These are phyloP conservation scores for Botia almorhae DNA, from an alignment of 2,797 vertebrate genomes.

Conservation along the genomic window DNA sequence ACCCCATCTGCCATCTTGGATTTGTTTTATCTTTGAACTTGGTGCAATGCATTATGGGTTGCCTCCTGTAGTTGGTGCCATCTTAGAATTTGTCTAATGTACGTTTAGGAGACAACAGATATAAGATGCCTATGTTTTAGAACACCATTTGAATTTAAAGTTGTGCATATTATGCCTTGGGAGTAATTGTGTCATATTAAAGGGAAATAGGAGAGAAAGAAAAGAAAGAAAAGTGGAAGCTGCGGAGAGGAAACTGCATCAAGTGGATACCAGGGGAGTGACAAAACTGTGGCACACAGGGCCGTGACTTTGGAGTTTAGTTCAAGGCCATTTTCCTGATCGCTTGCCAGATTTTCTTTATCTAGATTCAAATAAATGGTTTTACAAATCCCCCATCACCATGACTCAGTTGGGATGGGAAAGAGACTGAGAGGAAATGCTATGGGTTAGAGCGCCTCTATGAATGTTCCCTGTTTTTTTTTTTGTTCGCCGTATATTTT, in stretches of 20 bases:
- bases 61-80: background rate
- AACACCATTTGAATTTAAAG: background rate
- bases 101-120: too few species aligned
- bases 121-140: background rate
- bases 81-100: background rate
- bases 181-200: background rate
- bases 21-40: background rate
- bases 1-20: too few species aligned
- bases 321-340: slow-evolving; percentile 74
- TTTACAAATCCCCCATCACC: slow-evolving; percentile 70
- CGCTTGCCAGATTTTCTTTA: slow-evolving; percentile 71
- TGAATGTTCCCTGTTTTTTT: slow-evolving; percentile 37
- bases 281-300: slow-evolving; percentile 64
- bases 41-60: background rate
- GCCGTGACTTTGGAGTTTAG: slow-evolving; percentile 76
- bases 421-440: slow-evolving; percentile 43
- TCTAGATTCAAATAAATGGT: slow-evolving; percentile 69
- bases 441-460: slow-evolving; percentile 12
- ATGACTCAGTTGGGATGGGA: slow-evolving; percentile 51
- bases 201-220: slow-evolving; percentile 18
- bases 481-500: slow-evolving; percentile 7
- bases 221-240: slow-evolving; percentile 59
- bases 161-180: background rate
- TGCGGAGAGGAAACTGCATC: slow-evolving; percentile 26
- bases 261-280: slow-evolving; percentile 64